These are phyloP conservation scores for Characodon lateralis DNA, from an alignment of 2,797 vertebrate genomes.

Conservation along the genomic window DNA sequence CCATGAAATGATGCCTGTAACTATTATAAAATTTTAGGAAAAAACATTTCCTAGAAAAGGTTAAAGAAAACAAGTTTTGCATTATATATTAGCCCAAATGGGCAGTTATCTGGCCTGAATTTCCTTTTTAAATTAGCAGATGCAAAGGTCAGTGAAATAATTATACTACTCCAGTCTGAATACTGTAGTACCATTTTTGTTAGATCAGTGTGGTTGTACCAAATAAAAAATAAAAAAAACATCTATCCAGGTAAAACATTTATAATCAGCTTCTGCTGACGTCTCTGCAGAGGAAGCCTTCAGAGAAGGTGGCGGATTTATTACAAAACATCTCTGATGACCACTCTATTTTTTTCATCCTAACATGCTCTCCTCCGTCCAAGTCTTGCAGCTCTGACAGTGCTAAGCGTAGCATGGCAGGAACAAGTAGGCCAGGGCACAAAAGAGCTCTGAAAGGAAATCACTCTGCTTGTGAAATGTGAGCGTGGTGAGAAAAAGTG, in stretches of 20 bases:
- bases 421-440: conserved; percentile 58
- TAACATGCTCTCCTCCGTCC: conserved; percentile 11
- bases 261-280: background rate
- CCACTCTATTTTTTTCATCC: background rate
- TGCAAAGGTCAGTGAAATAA: conserved; percentile 45
- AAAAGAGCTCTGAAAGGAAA: conserved; percentile 51
- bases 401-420: conserved; percentile 47
- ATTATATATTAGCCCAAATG: background rate
- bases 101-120: conserved; percentile 8
- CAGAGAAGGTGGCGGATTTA: conserved; percentile 14
- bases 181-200: conserved; percentile 2
- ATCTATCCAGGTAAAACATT: conserved; percentile 1
- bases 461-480: conserved; percentile 43
- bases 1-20: background rate
- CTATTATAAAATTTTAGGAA: background rate
- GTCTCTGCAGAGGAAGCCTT: conserved; percentile 18
- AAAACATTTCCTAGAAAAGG: background rate
- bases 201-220: background rate
- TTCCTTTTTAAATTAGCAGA: conserved; percentile 19
- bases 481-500: conserved; percentile 29
- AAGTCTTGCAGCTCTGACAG: conserved; percentile 28
- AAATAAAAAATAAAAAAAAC: background rate
- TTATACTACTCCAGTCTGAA: conserved; percentile 5
- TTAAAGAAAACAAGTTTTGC: background rate
- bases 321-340: conserved; percentile 26